A percentile compares a stretch with the other conserved stretches of the same genome.
phyloP scores from a whole-genome alignment of 92 coral and sea anemone species.

The Bergia sp. region DNA sequence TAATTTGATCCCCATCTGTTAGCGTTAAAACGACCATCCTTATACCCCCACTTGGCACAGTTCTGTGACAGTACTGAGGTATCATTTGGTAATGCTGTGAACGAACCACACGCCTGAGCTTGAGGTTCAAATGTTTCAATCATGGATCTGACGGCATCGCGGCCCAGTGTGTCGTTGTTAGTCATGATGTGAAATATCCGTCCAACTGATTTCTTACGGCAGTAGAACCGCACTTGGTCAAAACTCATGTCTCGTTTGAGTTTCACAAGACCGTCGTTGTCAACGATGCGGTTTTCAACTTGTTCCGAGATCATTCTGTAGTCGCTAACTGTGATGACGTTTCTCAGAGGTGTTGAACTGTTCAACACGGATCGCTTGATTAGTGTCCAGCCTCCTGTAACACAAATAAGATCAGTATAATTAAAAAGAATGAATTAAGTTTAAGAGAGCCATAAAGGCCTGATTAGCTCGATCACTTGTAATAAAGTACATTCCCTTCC shows the following conservation, averaged over 20 bases:
- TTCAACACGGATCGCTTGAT: too few relatives aligned
- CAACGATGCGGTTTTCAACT: too few relatives aligned
- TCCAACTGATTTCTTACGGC: slow-evolving; percentile 27
- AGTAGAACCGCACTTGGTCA: slow-evolving; percentile 61
- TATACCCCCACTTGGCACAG: slow-evolving; percentile 62
- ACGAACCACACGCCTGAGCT: slow-evolving; percentile 65
- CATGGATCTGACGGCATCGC: slow-evolving; percentile 54
- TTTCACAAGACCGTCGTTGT: slow-evolving; percentile 7
- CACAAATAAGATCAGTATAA: too few relatives aligned
- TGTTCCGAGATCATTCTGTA: too few relatives aligned
- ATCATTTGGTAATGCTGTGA: slow-evolving; percentile 62
- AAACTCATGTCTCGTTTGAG: slow-evolving; percentile 29
- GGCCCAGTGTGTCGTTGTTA: slow-evolving; percentile 58
- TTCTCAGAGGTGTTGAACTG: too few relatives aligned
- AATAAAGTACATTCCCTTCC: too few relatives aligned
- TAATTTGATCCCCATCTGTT: slow-evolving; percentile 22
- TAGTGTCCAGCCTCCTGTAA: too few relatives aligned
- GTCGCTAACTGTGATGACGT: too few relatives aligned
- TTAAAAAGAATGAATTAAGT: too few relatives aligned
- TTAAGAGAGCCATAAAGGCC: too few relatives aligned
- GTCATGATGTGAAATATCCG: slow-evolving; percentile 71
- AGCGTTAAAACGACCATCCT: not conserved
- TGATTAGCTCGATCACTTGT: too few relatives aligned
- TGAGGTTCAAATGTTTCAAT: slow-evolving; percentile 12
- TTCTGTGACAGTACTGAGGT: slow-evolving; percentile 57